Percentiles rank a stretch among this genome's conserved stretches.
Conservation (phyloP, 2,888 invertebrate species). For the Epinotia ramella region DNA sequence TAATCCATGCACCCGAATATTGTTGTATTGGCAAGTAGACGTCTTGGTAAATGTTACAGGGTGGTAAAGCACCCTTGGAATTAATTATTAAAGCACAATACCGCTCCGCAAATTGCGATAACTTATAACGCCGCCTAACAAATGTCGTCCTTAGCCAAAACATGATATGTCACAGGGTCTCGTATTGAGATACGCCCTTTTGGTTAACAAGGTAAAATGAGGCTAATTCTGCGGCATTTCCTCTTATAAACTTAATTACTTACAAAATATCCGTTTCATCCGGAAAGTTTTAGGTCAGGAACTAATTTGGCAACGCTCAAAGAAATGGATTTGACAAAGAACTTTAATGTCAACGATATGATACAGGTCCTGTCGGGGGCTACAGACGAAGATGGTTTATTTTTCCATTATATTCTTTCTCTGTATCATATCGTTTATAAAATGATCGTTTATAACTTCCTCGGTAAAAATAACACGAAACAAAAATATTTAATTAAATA, state of each 20-base stretch:
- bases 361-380: too few species aligned
- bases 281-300: not conserved
- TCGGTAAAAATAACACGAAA: too few species aligned
- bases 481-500: too few species aligned
- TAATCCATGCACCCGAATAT: not conserved
- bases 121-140: slow-evolving; percentile 24
- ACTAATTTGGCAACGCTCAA: slow-evolving; percentile 26
- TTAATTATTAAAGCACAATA: slow-evolving; percentile 20
- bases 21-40: not conserved
- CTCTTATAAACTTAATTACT: slow-evolving; percentile 48
- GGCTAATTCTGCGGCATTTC: slow-evolving; percentile 15
- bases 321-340: slow-evolving; percentile 19
- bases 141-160: not conserved
- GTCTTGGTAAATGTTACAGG: not conserved
- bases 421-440: too few species aligned
- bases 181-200: not conserved
- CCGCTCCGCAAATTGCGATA: slow-evolving; percentile 28
- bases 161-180: not conserved
- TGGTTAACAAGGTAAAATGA: not conserved
- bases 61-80: slow-evolving; percentile 3
- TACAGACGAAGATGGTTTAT: too few species aligned
- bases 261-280: slow-evolving; percentile 54
- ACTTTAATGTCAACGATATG: slow-evolving; percentile 11
- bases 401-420: too few species aligned
- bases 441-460: too few species aligned